These are phyloP conservation scores for Scaptomyza caliginosa DNA, from an alignment of 2,888 invertebrate genomes.

Conservation along the genomic window DNA sequence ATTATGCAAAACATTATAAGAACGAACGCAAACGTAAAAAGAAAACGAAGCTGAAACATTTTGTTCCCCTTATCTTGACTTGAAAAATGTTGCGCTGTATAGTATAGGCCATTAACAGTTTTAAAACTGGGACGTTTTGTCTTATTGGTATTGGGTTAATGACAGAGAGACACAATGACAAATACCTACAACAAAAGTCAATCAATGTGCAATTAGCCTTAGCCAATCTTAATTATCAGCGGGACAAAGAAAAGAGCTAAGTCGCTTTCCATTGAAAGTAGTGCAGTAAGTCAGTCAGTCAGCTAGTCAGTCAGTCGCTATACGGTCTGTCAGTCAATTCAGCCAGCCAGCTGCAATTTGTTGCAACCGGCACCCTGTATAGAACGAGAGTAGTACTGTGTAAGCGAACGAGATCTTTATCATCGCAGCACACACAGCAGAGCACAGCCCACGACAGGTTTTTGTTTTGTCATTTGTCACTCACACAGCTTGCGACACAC, in stretches of 20 bases:
- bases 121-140: slow-evolving; percentile 40
- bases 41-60: slow-evolving; percentile 50
- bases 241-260: slow-evolving; percentile 9
- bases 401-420: slow-evolving; percentile 69
- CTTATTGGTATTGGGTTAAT: slow-evolving; percentile 54
- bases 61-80: not conserved
- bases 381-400: slow-evolving; percentile 5
- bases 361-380: slow-evolving; percentile 75
- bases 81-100: slow-evolving; percentile 23
- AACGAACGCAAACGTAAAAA: slow-evolving; percentile 44
- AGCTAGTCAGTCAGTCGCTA: slow-evolving; percentile 10
- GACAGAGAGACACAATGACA: slow-evolving; percentile 44
- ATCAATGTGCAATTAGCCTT: slow-evolving; percentile 73
- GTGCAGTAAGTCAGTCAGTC: slow-evolving; percentile 63
- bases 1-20: slow-evolving; percentile 78
- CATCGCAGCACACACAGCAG: slow-evolving; percentile 32
- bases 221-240: slow-evolving; percentile 65
- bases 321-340: slow-evolving; percentile 16
- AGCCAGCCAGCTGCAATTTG: slow-evolving; percentile 66
- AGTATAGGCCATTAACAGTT: slow-evolving; percentile 38
- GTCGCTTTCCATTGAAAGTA: slow-evolving; percentile 68
- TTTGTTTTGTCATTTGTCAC: slow-evolving; percentile 84
- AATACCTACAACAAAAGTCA: slow-evolving; percentile 65
- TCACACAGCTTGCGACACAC: slow-evolving; percentile 81
- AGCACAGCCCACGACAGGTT: slow-evolving; percentile 83